These are phyloP conservation scores for Eristalis arbustorum DNA, from an alignment of 2,888 invertebrate species.

Conservation along the genomic window DNA sequence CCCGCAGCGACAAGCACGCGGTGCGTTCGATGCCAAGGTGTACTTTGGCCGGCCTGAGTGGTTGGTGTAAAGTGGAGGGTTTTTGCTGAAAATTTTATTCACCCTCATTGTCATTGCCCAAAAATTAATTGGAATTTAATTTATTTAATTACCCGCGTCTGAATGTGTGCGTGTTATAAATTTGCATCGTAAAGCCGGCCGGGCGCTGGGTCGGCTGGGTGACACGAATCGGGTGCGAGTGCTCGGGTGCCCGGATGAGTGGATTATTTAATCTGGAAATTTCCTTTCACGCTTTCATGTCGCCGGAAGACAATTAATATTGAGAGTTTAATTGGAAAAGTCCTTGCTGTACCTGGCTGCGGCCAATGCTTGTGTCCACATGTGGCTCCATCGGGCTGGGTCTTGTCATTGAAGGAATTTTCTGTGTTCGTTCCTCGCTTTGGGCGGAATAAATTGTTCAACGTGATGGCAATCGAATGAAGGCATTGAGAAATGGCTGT, in stretches of 20 bases:
- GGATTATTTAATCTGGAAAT: constrained; percentile 16
- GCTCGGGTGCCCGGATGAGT: background rate
- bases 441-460: constrained; percentile 9
- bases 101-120: constrained; percentile 7
- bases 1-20: background rate
- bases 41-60: too few species aligned
- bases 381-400: background rate
- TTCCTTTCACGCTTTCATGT: constrained; percentile 5
- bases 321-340: constrained; percentile 30
- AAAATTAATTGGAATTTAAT: constrained; percentile 58
- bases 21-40: too few species aligned
- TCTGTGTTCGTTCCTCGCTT: background rate
- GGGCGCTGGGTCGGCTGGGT: background rate
- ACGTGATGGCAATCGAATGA: background rate
- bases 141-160: constrained; percentile 41
- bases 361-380: background rate
- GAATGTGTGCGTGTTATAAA: constrained; percentile 16
- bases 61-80: too few species aligned
- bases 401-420: background rate
- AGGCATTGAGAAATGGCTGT: background rate
- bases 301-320: constrained; percentile 1
- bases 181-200: background rate
- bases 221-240: background rate
- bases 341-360: background rate
- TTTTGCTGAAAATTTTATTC: background rate